Conservation (phyloP, 2,888 invertebrate genomes). For the Polylopha cassiicola region DNA sequence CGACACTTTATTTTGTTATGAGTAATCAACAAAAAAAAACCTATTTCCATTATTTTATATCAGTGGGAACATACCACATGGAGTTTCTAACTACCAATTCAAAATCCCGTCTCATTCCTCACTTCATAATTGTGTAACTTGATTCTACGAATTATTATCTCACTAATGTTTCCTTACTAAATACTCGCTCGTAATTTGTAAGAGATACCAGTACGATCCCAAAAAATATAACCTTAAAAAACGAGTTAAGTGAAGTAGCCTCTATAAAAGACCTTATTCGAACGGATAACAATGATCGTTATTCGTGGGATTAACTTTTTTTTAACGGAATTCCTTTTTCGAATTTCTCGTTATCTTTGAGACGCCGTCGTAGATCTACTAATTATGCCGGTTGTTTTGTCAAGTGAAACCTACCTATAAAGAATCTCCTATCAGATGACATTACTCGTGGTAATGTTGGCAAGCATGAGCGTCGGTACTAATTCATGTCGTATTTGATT, state of each 20-base stretch:
- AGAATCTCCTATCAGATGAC: conserved; percentile 36
- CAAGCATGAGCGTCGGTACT: conserved; percentile 4
- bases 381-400: conserved; percentile 45
- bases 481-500: conserved; percentile 6
- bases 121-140: conserved; percentile 47
- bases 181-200: conserved; percentile 54
- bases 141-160: conserved; percentile 65
- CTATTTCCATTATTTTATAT: conserved; percentile 35
- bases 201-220: conserved; percentile 44
- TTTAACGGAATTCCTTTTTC: conserved; percentile 42
- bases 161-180: conserved; percentile 53
- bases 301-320: conserved; percentile 35
- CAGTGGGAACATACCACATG: conserved; percentile 36
- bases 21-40: conserved; percentile 39
- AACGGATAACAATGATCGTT: conserved; percentile 33
- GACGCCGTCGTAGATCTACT: conserved; percentile 43
- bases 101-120: conserved; percentile 48
- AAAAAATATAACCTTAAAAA: conserved; percentile 30
- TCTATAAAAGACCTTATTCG: conserved; percentile 33
- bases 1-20: background rate
- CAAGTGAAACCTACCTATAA: conserved; percentile 35
- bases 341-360: conserved; percentile 43
- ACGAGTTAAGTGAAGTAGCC: conserved; percentile 29
- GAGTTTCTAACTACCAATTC: conserved; percentile 55
- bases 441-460: conserved; percentile 28